phyloP scores from a whole-genome alignment of 2,797 vertebrate genomes.

The Eupleurogrammus muticus region DNA sequence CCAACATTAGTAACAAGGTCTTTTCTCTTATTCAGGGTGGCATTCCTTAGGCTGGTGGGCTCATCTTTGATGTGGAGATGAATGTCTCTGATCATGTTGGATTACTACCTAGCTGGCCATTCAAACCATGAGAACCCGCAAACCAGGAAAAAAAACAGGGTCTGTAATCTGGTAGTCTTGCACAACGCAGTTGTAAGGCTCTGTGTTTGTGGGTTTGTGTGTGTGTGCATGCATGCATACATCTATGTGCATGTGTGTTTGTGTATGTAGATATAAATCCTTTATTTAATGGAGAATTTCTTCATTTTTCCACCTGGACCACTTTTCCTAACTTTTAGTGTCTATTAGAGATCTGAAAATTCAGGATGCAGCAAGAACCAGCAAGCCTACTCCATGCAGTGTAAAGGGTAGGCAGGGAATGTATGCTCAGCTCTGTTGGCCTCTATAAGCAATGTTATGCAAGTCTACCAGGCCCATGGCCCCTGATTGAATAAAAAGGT shows the following conservation, averaged over 20 bases:
- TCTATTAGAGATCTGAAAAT: too few species aligned
- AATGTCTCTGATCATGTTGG: constrained; percentile 60
- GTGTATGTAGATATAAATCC: constrained; percentile 10
- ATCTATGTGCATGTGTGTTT: too few species aligned
- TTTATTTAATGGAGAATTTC: not conserved
- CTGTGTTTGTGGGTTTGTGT: constrained; percentile 14
- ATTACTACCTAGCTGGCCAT: constrained; percentile 57
- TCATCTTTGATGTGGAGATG: constrained; percentile 74
- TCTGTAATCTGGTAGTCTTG: constrained; percentile 71
- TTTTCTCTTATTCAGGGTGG: constrained; percentile 59
- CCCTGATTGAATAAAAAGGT: too few species aligned
- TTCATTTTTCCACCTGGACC: too few species aligned
- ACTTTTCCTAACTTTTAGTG: too few species aligned
- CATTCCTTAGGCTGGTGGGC: constrained; percentile 47
- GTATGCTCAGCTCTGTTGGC: too few species aligned
- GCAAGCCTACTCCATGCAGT: too few species aligned
- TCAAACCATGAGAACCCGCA: constrained; percentile 68
- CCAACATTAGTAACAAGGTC: constrained; percentile 39
- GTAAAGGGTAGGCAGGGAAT: too few species aligned
- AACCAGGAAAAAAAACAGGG: constrained; percentile 42
- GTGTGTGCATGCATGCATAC: too few species aligned
- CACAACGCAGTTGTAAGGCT: constrained; percentile 7
- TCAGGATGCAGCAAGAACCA: too few species aligned
- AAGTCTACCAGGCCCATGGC: too few species aligned
- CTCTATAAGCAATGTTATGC: too few species aligned